Evolutionary conservation across 2,888 invertebrate species (phyloP), one percentile per base, ranked within the genome.

Genomic region (Dryadula phaetusa): DNA sequence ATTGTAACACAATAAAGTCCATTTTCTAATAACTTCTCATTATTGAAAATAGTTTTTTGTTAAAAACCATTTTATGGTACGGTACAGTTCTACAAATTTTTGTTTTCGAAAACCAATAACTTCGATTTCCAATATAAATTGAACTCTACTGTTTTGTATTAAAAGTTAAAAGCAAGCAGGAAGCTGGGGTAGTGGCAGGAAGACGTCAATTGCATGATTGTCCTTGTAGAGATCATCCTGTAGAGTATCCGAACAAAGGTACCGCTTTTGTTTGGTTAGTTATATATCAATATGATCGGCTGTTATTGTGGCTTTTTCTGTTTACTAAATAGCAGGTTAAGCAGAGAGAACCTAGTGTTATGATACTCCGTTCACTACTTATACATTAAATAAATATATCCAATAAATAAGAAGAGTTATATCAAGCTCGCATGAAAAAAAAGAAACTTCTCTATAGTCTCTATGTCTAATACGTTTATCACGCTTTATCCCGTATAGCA

Each of bases 171-270:
- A 80, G 53, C 40, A 62, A 67, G 70, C 79, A 86, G 84, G 88
- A 86, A 86, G 77, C 74, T 71, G 83, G 85, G 88, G 77, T 76
- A 76, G 74, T 70, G 80, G 79, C 90, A 90, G 90, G 90, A 91
- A 85, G 87, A 76, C 70, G 76, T 75, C 88, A 88, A 89, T 91
- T 90, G 90, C 77, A 77, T 77, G 79, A 81, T 82, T 83, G 88
- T 87, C 90, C 90, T 90, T 89, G 71, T 40, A 25, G 64, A 79
- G 84, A 84, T 83, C 85, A 86, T 88, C 86, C 86, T 85, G 85
- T 80, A 72, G 70, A 64, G 61, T 53, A 62, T 54, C 44, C 61
- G 64, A 53, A 56, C 22, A 34, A 40, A n/a, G 37, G 56, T 40
- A 22, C 40, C 22, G 22, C 22, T 40, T 40, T 22, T 56, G 40